Evolutionary conservation across 2,113 vertebrate genomes (phyloP).

Genomic region (Parus major): DNA sequence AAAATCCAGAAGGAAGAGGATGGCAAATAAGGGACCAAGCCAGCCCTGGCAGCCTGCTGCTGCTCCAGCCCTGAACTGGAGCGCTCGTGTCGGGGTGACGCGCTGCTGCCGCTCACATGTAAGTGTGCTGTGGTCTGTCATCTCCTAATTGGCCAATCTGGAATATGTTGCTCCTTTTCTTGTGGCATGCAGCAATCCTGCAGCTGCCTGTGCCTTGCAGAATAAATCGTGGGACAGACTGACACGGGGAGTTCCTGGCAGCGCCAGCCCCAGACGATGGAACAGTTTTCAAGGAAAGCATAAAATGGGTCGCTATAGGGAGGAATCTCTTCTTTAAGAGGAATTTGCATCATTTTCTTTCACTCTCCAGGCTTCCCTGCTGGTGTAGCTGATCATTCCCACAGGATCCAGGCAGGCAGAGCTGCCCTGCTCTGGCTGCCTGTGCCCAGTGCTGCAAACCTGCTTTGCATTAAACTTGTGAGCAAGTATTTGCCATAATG

Average conservation of each 20-base stretch:
- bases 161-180: neutral
- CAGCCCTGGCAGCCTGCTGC: rapidly evolving
- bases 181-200: neutral
- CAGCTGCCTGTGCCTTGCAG: rapidly evolving
- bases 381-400: neutral
- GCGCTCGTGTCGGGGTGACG: rapidly evolving
- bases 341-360: neutral
- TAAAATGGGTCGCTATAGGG: rapidly evolving
- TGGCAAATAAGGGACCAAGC: too few species aligned
- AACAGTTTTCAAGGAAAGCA: neutral
- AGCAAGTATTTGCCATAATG: neutral
- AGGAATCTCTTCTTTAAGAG: neutral
- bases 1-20: neutral
- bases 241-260: neutral
- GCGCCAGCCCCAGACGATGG: neutral
- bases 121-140: neutral
- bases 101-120: neutral
- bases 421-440: neutral
- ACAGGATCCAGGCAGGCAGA: neutral
- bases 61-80: rapidly evolving
- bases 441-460: rapidly evolving
- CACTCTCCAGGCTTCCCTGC: neutral
- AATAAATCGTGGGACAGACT: rapidly evolving
- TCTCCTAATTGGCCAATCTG: neutral
- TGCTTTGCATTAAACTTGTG: neutral